These are phyloP conservation scores for Bombus breviceps DNA, from an alignment of 1,140 invertebrate species.

Conservation along the genomic window DNA sequence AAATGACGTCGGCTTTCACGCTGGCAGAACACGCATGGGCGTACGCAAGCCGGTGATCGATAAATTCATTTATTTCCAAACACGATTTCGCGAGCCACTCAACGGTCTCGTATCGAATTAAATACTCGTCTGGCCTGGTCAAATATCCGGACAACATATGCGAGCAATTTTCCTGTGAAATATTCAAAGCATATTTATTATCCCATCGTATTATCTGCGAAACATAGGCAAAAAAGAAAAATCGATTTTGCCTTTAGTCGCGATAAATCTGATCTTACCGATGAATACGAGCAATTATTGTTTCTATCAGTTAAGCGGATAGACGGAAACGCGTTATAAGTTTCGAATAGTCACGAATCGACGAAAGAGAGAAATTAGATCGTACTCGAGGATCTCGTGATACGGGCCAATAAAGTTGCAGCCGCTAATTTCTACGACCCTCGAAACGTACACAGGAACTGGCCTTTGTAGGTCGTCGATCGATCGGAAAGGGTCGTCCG, in stretches of 20 bases:
- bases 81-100: slow-evolving; percentile 44
- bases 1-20: slow-evolving; percentile 32
- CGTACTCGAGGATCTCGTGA: slow-evolving; percentile 64
- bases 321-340: slow-evolving; percentile 26
- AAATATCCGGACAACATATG: slow-evolving; percentile 62
- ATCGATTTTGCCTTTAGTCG: slow-evolving; percentile 17
- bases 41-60: slow-evolving; percentile 26
- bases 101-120: slow-evolving; percentile 59
- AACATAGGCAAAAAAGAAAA: slow-evolving; percentile 28
- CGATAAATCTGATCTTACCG: slow-evolving; percentile 61
- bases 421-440: slow-evolving; percentile 73
- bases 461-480: not conserved
- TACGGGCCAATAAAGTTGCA: slow-evolving; percentile 73
- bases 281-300: slow-evolving; percentile 61
- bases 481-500: slow-evolving; percentile 47
- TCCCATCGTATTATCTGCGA: slow-evolving; percentile 17
- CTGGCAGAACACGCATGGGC: not conserved
- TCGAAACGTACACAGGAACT: slow-evolving; percentile 30
- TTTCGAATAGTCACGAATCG: slow-evolving; percentile 29
- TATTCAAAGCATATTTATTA: slow-evolving; percentile 51
- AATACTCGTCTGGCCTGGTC: slow-evolving; percentile 51
- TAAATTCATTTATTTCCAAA: slow-evolving; percentile 62
- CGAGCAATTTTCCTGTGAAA: slow-evolving; percentile 46
- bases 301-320: slow-evolving; percentile 46
- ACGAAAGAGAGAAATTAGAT: not conserved